These are phyloP conservation scores for Sesamia inferens DNA, from an alignment of 2,888 invertebrate species.

Conservation along the genomic window DNA sequence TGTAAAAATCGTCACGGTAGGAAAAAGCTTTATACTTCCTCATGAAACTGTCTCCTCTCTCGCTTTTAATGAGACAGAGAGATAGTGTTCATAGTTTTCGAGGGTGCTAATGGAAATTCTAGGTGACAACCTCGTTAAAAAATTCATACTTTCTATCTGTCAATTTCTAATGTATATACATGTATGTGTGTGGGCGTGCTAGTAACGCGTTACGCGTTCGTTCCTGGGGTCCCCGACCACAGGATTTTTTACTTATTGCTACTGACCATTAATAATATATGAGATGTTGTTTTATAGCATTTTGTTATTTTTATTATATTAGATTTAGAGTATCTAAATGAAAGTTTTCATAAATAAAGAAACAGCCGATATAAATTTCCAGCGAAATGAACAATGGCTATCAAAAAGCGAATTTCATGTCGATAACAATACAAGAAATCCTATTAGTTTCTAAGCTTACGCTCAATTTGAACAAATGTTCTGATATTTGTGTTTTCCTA, in stretches of 20 bases:
- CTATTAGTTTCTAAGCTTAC: constrained; percentile 15
- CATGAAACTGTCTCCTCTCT: background rate
- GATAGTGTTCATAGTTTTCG: background rate
- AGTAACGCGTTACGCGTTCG: background rate
- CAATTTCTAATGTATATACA: background rate
- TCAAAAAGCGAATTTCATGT: constrained; percentile 16
- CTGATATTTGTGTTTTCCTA: constrained; percentile 36
- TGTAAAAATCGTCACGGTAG: background rate
- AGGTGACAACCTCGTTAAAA: background rate
- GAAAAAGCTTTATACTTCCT: background rate
- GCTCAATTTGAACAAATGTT: constrained; percentile 12
- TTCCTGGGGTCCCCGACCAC: background rate
- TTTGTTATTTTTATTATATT: constrained; percentile 2
- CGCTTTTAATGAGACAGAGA: background rate
- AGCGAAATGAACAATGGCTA: constrained; percentile 11
- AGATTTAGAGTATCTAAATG: background rate
- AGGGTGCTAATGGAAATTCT: background rate
- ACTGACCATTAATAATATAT: background rate
- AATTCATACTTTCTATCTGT: background rate
- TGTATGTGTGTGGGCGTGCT: background rate
- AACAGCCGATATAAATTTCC: constrained; percentile 1
- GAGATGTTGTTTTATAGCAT: background rate
- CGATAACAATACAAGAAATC: constrained; percentile 35
- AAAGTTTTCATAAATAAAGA: constrained; percentile 2
- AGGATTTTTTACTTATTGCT: constrained; percentile 4